Base-by-base conservation (phyloP, 1,140 invertebrate species). In the Apis cerana region DNA sequence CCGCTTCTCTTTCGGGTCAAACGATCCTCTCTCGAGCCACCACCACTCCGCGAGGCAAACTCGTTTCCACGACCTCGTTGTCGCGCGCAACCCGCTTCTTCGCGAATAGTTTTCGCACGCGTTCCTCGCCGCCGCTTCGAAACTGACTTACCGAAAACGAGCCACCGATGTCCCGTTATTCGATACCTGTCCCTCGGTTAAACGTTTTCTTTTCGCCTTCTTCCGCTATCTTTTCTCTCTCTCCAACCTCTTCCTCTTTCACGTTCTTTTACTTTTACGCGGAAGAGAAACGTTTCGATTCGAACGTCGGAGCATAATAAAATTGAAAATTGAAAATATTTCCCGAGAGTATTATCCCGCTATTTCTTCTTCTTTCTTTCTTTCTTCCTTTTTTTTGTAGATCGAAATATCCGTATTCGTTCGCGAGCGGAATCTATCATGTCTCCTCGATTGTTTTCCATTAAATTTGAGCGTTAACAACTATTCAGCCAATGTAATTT, bases 71-170 rank as follows among this genome's bases (percentile, higher is more conserved):
- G 80, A 88, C 86, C 86, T 80, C 75, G 79, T 85, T 88, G 79
- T 85, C 85, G 71, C 82, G 75, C 48, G 27, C 8, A 11, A 52
- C 48, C 48, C 17, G 33, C 1, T 65, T 27, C 13, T 43, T 33
- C 64, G 70, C 27, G 19, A 58, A 21, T 17, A 17, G 52, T 58
- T 56, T 54, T 13, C 81, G 83, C 85, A 83, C 83, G 27, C 27
- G 27, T n/a, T n/a, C n/a, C n/a, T n/a, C n/a, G 89, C 86, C 82
- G 85, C 83, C 83, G 67, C 27, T n/a, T n/a, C 65, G 80, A 89
- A 88, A 90, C 80, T 86, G 85, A 91, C 76, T 91, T 90, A 91
- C 86, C 85, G 72, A 85, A 90, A 88, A 75, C 70, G 84, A 86
- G 85, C 86, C 87, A 87, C 81, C 62, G 59, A 50, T 56, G 8